Evolutionary conservation across 2,113 vertebrate genomes (phyloP).

Genomic region (Sapayoa aenigma): DNA sequence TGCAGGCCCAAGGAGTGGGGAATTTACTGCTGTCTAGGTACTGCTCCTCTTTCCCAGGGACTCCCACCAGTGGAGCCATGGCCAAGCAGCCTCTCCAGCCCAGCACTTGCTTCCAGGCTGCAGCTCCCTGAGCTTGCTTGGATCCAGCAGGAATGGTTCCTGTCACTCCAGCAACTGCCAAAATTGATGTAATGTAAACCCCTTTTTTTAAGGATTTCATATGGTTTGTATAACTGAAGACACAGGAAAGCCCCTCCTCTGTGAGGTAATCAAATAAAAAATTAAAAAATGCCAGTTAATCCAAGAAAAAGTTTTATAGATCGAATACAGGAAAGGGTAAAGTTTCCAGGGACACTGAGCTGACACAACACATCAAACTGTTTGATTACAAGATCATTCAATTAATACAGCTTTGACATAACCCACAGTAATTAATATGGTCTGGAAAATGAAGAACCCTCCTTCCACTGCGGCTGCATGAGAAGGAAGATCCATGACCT

Average conservation of each 20-base stretch:
- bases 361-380: rapidly evolving
- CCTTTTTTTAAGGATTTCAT: rapidly evolving
- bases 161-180: background rate
- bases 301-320: background rate
- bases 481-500: background rate
- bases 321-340: background rate
- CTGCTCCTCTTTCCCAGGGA: background rate
- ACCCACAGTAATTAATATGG: rapidly evolving
- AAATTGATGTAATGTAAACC: rapidly evolving
- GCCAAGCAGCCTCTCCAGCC: background rate
- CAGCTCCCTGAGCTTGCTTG: background rate
- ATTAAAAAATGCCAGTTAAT: background rate
- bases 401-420: background rate
- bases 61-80: rapidly evolving
- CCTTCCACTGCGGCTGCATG: background rate
- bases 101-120: rapidly evolving
- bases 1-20: background rate
- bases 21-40: background rate
- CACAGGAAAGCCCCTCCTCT: background rate
- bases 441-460: rapidly evolving
- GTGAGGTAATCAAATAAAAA: background rate
- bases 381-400: rapidly evolving
- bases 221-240: background rate
- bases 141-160: background rate
- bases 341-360: background rate